These are phyloP conservation scores for Cantharis nigra DNA, from an alignment of 2,888 invertebrate species.

Conservation along the genomic window DNA sequence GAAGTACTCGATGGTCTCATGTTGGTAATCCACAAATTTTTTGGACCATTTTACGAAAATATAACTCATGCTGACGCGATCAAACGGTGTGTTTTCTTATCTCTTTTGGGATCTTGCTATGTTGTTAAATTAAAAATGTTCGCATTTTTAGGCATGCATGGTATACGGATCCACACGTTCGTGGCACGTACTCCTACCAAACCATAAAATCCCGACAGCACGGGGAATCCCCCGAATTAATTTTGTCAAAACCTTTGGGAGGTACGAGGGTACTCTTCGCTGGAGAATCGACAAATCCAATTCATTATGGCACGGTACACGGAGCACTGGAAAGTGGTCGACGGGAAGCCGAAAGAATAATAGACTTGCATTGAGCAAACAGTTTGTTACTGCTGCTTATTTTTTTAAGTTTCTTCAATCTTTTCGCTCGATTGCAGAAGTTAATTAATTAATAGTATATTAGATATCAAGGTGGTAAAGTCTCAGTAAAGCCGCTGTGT, in stretches of 20 bases:
- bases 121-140: background rate
- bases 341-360: conserved; percentile 51
- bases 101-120: too few relatives aligned
- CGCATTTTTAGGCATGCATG: conserved; percentile 63
- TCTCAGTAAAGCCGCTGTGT: too few relatives aligned
- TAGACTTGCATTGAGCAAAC: background rate
- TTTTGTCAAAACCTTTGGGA: conserved; percentile 26
- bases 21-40: conserved; percentile 59
- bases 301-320: conserved; percentile 55
- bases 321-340: conserved; percentile 56
- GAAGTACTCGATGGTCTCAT: conserved; percentile 59
- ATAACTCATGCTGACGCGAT: conserved; percentile 57
- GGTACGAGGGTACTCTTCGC: conserved; percentile 55
- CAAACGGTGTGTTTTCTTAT: conserved; percentile 40
- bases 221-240: background rate
- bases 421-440: too few relatives aligned
- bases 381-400: background rate
- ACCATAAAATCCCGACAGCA: conserved; percentile 26
- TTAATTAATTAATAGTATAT: too few relatives aligned
- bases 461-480: too few relatives aligned
- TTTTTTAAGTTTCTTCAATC: background rate
- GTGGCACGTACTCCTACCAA: conserved; percentile 42
- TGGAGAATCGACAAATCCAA: conserved; percentile 58
- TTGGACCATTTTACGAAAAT: conserved; percentile 56
- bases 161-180: conserved; percentile 67